Conservation (phyloP, 2,113 vertebrate species). For the Halcyon senegalensis region DNA sequence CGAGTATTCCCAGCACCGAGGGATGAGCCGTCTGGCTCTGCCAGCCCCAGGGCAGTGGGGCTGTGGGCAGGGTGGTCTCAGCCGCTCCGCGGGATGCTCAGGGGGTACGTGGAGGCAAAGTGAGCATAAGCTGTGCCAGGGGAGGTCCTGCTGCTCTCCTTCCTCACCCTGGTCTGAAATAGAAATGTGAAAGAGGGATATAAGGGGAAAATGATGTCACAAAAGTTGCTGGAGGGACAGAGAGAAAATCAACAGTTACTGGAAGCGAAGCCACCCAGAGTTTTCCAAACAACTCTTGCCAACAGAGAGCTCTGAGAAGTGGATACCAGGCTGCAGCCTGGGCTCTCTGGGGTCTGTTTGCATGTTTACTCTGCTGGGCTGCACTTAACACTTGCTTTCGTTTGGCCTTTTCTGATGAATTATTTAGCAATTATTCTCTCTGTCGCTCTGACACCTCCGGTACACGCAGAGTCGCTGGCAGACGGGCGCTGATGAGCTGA, state of each 20-base stretch:
- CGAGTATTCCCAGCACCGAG: fast-evolving
- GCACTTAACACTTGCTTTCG: not conserved
- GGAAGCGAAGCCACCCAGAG: not conserved
- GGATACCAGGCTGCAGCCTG: not conserved
- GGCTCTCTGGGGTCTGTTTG: not conserved
- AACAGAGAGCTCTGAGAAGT: not conserved
- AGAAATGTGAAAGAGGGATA: not conserved
- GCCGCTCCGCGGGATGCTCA: not conserved
- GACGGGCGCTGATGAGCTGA: slow-evolving; percentile 4
- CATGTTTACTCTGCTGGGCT: not conserved
- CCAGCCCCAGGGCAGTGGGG: fast-evolving
- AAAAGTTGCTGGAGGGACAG: not conserved
- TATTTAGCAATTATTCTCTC: not conserved
- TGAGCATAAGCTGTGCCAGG: not conserved
- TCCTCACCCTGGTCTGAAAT: not conserved
- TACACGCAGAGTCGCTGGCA: not conserved
- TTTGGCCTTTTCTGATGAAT: slow-evolving; percentile 42
- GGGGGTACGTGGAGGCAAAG: fast-evolving
- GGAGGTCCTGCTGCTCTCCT: not conserved
- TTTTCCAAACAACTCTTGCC: not conserved
- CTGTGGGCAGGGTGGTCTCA: not conserved
- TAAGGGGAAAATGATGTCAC: not conserved
- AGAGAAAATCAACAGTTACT: not conserved
- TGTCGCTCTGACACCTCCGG: not conserved
- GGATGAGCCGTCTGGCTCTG: not conserved